These are phyloP conservation scores for Zootoca vivipara DNA, from an alignment of 2,113 vertebrate genomes.

Conservation along the genomic window DNA sequence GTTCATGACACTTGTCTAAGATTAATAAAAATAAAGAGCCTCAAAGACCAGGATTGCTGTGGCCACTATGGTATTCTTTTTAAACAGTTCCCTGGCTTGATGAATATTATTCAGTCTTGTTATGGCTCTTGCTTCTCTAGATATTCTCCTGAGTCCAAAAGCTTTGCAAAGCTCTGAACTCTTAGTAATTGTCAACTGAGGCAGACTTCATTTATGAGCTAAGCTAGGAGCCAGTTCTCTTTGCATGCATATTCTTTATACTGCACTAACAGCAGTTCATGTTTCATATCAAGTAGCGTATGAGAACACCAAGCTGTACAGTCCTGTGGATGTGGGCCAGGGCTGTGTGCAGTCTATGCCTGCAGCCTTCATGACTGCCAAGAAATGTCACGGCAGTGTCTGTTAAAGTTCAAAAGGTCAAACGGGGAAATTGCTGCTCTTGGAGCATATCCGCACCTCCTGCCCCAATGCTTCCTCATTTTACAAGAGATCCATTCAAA, in stretches of 20 bases:
- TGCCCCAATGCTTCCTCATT: background rate
- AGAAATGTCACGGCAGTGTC: background rate
- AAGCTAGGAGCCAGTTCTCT: background rate
- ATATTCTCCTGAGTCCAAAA: background rate
- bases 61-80: background rate
- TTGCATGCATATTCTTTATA: background rate
- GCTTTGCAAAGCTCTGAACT: background rate
- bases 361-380: background rate
- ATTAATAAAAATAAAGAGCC: background rate
- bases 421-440: background rate
- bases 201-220: background rate
- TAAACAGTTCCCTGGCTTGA: background rate
- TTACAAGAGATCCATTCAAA: background rate
- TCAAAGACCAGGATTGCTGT: conserved; percentile 9
- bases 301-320: background rate
- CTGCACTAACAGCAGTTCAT: background rate
- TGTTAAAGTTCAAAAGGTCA: background rate
- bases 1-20: background rate
- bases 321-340: background rate
- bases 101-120: background rate
- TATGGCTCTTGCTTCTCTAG: background rate
- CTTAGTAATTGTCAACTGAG: background rate
- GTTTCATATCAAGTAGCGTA: background rate
- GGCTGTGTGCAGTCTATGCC: background rate
- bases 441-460: background rate